phyloP scores from a whole-genome alignment of 2,888 invertebrate species.

The Osedax fenrisi region DNA sequence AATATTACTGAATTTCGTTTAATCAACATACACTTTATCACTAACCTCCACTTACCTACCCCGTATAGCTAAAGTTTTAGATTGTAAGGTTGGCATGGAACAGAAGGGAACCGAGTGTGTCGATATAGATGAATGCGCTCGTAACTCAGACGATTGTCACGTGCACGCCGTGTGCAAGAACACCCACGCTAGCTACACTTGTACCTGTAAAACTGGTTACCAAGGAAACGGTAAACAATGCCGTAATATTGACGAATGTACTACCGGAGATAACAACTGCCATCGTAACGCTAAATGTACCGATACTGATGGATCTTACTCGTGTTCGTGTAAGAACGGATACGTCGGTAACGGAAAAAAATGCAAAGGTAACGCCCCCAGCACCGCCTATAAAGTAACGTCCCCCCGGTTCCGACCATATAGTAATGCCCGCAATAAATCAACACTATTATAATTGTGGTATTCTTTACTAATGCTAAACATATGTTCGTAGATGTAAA shows the following conservation, averaged over 20 bases:
- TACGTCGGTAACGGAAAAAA: not conserved
- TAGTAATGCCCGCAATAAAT: too few relatives aligned
- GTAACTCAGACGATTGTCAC: not conserved
- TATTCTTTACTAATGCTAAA: too few relatives aligned
- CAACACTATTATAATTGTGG: too few relatives aligned
- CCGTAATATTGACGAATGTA: not conserved
- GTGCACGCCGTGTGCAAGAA: not conserved
- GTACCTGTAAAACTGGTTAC: not conserved
- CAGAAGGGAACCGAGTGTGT: too few relatives aligned
- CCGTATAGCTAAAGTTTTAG: too few relatives aligned
- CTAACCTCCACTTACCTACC: too few relatives aligned
- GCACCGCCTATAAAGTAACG: too few relatives aligned
- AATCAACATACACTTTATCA: too few relatives aligned
- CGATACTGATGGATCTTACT: conserved; percentile 2
- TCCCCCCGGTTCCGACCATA: too few relatives aligned
- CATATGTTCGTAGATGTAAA: too few relatives aligned
- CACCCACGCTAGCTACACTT: not conserved
- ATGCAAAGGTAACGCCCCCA: not conserved
- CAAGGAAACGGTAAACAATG: not conserved
- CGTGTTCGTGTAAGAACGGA: not conserved
- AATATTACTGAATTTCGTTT: too few relatives aligned
- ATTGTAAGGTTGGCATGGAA: too few relatives aligned
- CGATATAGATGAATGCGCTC: not conserved
- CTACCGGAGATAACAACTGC: not conserved
- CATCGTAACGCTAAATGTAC: not conserved